Base-by-base conservation (phyloP, 1,140 invertebrate genomes). In the Ericerus pela region DNA sequence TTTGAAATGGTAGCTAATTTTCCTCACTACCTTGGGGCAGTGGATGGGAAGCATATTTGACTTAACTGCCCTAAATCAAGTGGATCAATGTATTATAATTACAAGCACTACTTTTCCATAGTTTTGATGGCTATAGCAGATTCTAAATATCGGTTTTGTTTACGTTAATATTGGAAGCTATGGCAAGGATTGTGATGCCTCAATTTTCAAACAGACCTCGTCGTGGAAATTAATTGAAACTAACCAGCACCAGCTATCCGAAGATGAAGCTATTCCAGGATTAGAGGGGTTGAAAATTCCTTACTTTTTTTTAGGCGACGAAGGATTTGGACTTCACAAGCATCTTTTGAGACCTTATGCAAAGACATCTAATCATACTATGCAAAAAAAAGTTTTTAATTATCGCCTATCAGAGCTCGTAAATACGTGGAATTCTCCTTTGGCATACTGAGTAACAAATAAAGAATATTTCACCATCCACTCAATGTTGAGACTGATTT, bases 41-140 rank as follows among this genome's bases (percentile, higher is more conserved):
- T n/a, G n/a, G 53, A 54, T 60, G 68, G 66, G 10, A 71, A 70
- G 54, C 66, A 69, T 61, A 56, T 72, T 6, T 33, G 55, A 5
- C 61, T 69, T 38, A 58, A n/a, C n/a, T n/a, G n/a, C n/a, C n/a
- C 57, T 59, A 47, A 31, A 31, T 67, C 67, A 11, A 47, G 57
- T 59, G 66, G 66, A 38, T 64, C 63, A 0, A 24, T 62, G 53
- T 72, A 62, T 62, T 69, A 64, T 54, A 74, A 73, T 58, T 71
- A 72, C 54, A 73, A 75, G 61, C 57, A 61, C 0, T 65, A 57
- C 56, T 71, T 64, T 47, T 69, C 66, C 53, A 63, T 73, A 20
- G 67, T 73, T 29, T 58, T 75, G 38, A 58, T 73, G 41, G 72
- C 67, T 22, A 53, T 73, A 36, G 66, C 68, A 18, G 69, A 73